Base-by-base conservation (phyloP, 2,797 vertebrate species). In the Esox masquinongy region DNA sequence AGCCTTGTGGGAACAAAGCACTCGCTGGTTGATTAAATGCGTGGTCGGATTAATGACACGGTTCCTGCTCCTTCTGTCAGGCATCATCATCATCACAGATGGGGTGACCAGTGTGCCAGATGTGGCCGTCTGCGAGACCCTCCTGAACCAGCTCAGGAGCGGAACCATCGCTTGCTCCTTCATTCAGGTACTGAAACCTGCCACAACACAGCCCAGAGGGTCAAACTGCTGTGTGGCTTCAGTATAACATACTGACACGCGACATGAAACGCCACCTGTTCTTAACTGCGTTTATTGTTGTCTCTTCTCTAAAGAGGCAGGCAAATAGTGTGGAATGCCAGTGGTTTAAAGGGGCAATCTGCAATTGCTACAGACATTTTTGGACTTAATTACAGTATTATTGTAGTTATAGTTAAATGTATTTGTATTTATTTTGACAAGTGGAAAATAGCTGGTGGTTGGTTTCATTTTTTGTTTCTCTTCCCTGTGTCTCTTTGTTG, bases 71-170 rank as follows among this genome's bases (percentile, higher is more conserved):
- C n/a, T 9, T 24, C 11, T 59, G n/a, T 59, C 88, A 99, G 98
- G 98, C 59, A 97, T 99, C 85, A 98, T 99, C 70, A 96, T 99
- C 73, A 98, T 99, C 88, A 99, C 98, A 1, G 98, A 99, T 70
- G 98, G 98, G 14, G 98, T 99, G 87, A 99, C 96, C 4, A 99
- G 97, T 29, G 97, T 99, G 74, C 97, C 98, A 16, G 98, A 99
- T 59, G 96, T 99, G 24, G 95, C 96, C 0, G 95, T 98, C 68
- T 99, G 97, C 31, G 98, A 99, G 89, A 97, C 97, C 0, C 86
- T 99, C 8, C 92, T 99, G 59, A 99, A 98, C 87, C 98, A 99
- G 89, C 95, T 99, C 77, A 94, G 97, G 81, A 97, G 97, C 75
- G 96, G 96, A 87, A 99, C 97, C 0, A 96, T 98, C 56, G 94